Evolutionary conservation across 2,888 invertebrate genomes (phyloP).

Genomic region (Acleris laterana): DNA sequence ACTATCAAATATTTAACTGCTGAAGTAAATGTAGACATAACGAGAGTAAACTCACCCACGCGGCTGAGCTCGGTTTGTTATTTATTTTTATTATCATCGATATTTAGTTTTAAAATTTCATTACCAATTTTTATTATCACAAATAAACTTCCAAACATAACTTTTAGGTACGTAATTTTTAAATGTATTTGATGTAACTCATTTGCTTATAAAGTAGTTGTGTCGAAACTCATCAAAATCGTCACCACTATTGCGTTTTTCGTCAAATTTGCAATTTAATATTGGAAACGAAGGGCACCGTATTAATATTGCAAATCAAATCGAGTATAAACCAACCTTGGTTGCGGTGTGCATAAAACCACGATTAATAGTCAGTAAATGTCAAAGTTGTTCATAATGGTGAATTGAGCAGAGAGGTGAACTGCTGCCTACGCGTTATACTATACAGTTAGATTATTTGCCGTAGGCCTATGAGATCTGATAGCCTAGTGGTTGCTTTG

Average conservation of each 20-base stretch:
- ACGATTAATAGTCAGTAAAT: slow-evolving; percentile 54
- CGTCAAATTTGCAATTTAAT: slow-evolving; percentile 11
- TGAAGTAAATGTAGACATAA: slow-evolving; percentile 29
- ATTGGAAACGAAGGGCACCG: slow-evolving; percentile 45
- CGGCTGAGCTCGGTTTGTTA: slow-evolving; percentile 16
- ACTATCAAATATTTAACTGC: slow-evolving; percentile 4
- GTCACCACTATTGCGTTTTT: neutral
- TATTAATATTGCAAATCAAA: slow-evolving; percentile 50
- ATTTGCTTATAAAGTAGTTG: too few relatives aligned
- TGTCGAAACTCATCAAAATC: neutral
- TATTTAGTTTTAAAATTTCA: slow-evolving; percentile 27
- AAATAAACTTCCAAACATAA: slow-evolving; percentile 20
- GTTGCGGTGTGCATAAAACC: slow-evolving; percentile 53
- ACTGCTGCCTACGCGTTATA: slow-evolving; percentile 27
- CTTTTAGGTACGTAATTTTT: neutral
- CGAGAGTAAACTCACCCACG: slow-evolving; percentile 34
- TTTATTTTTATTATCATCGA: slow-evolving; percentile 32
- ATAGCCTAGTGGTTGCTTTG: slow-evolving; percentile 18
- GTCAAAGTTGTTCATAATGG: slow-evolving; percentile 52
- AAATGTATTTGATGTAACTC: too few relatives aligned
- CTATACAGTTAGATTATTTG: slow-evolving; percentile 11
- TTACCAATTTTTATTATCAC: slow-evolving; percentile 17
- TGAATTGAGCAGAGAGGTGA: slow-evolving; percentile 27
- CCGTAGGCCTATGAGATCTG: slow-evolving; percentile 20
- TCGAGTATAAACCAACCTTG: slow-evolving; percentile 58